These are phyloP conservation scores for Drosophila grimshawi DNA, from an alignment of 1,140 invertebrate genomes.

Conservation along the genomic window DNA sequence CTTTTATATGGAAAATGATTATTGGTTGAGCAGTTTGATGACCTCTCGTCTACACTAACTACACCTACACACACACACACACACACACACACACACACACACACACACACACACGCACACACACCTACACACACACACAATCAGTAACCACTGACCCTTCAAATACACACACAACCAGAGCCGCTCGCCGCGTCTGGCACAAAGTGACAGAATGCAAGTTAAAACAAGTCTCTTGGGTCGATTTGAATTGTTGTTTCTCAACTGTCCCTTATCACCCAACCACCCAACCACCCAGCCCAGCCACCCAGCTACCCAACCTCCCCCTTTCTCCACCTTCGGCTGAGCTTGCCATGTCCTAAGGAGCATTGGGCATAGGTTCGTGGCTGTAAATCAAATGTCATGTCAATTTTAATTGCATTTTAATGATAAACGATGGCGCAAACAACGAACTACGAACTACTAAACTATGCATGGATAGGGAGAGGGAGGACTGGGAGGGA, in stretches of 20 bases:
- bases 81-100: background rate
- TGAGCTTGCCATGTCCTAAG: background rate
- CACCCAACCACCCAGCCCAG: background rate
- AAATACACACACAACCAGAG: background rate
- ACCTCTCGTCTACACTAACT: background rate
- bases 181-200: background rate
- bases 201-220: slow-evolving; percentile 44
- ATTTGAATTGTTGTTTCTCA: slow-evolving; percentile 29
- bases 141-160: too few species aligned
- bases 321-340: too few species aligned
- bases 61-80: background rate
- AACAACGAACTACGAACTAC: slow-evolving; percentile 40
- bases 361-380: slow-evolving; percentile 6
- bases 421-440: slow-evolving; percentile 70
- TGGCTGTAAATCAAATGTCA: slow-evolving; percentile 72
- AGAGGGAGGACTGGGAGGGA: too few species aligned
- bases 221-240: slow-evolving; percentile 36
- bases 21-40: background rate
- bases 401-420: slow-evolving; percentile 78
- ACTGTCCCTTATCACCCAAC: background rate
- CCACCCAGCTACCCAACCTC: background rate
- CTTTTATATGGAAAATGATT: background rate
- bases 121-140: background rate
- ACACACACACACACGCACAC: background rate
- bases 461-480: too few species aligned